Percentiles rank a stretch among this genome's conserved stretches.
Evolutionary conservation across 2,797 vertebrate genomes (phyloP).

Genomic region (Coreius guichenoti): DNA sequence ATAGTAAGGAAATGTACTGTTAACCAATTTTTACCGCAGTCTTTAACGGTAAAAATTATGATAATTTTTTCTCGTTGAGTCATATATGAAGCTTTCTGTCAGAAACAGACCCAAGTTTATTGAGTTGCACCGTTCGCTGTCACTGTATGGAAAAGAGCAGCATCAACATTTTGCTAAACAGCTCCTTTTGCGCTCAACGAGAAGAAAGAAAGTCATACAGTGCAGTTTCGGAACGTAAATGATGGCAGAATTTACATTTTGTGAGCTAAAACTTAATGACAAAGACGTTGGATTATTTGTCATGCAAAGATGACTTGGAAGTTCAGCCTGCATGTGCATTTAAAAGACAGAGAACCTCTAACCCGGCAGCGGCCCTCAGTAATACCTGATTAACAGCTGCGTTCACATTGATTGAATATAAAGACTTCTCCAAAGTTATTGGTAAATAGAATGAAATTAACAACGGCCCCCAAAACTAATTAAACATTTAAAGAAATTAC

Average conservation of each 20-base stretch:
- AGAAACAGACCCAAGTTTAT: background rate
- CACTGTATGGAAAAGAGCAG: background rate
- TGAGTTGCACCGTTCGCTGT: background rate
- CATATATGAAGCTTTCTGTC: too few relatives aligned
- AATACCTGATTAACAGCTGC: constrained; percentile 22
- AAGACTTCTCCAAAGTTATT: constrained; percentile 48
- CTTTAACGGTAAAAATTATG: too few relatives aligned
- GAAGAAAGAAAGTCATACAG: background rate
- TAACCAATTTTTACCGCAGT: too few relatives aligned
- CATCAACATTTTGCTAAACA: background rate
- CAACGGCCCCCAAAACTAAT: constrained; percentile 62
- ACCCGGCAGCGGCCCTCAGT: background rate
- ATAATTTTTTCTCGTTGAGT: too few relatives aligned
- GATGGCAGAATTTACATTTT: background rate
- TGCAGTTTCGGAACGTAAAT: background rate
- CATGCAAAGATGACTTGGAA: background rate
- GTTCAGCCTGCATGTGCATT: background rate
- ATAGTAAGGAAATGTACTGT: background rate
- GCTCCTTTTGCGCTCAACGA: background rate
- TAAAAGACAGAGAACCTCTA: constrained; percentile 12
- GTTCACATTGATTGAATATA: constrained; percentile 18
- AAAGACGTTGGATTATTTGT: background rate
- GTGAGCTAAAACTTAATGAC: background rate
- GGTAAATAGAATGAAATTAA: constrained; percentile 52
- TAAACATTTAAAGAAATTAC: constrained; percentile 57